Evolutionary conservation across 2,797 vertebrate species (phyloP).

Genomic region (Neosalanx taihuensis): DNA sequence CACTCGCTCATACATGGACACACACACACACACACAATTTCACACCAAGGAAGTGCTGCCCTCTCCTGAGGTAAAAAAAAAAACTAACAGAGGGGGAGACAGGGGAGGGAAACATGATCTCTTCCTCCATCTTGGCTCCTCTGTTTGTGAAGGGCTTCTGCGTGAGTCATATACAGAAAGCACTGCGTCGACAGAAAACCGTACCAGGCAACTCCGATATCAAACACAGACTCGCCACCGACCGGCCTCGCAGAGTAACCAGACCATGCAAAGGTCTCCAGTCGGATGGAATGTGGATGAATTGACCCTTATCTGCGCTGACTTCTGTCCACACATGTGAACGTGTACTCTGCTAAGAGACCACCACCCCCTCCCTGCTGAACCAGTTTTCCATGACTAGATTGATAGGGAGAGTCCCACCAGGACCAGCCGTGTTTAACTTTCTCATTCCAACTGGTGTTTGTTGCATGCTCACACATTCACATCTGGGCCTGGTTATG

Average conservation of each 20-base stretch:
- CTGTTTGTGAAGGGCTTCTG: too few species aligned
- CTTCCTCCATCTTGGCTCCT: not conserved
- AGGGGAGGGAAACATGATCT: not conserved
- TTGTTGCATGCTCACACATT: conserved; percentile 29
- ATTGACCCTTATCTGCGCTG: not conserved
- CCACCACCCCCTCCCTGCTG: not conserved
- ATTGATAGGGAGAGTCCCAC: conserved; percentile 31
- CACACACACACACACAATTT: conserved; percentile 10
- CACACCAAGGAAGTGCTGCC: conserved; percentile 4
- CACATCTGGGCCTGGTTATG: conserved; percentile 67
- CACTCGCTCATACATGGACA: not conserved
- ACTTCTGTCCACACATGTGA: conserved; percentile 2
- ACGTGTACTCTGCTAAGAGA: not conserved
- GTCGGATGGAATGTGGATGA: too few species aligned
- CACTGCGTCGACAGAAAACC: too few species aligned
- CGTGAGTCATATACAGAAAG: too few species aligned
- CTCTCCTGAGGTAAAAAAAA: not conserved
- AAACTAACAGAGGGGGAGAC: not conserved
- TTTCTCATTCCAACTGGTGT: conserved; percentile 40
- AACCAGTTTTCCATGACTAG: conserved; percentile 27
- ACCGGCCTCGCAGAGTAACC: too few species aligned
- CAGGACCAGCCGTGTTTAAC: conserved; percentile 30
- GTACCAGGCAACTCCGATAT: too few species aligned
- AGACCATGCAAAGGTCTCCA: too few species aligned
- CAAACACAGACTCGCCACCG: too few species aligned